Evolutionary conservation across 2,888 invertebrate genomes (phyloP), one percentile per base, ranked within the genome.

Genomic region (Tinea pellionella): DNA sequence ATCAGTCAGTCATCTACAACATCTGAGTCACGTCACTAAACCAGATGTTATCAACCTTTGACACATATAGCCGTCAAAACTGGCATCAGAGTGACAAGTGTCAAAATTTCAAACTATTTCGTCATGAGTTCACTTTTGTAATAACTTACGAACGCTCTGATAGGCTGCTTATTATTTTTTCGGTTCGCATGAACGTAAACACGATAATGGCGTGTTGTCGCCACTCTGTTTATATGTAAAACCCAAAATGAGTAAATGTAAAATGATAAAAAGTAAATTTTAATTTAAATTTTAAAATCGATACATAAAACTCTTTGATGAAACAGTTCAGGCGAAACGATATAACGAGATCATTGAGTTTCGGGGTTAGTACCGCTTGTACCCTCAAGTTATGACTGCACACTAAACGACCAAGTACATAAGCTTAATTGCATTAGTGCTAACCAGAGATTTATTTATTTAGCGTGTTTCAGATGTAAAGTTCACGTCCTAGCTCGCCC

Each of bases 331-430:
- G 24, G 19, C 53, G 53, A 53, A 53, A 53, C 24, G 53, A 3
- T 53, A 53, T 53, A 53, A 53, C 24, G 53, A 53, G 53, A 53
- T 53, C 53, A 53, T 53, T 53, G 53, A 53, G 24, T 53, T 24
- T 16, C 13, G n/a, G 47, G 47, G 47, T 47, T 47, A 15, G 47
- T 47, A n/a, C 9, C 41, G 6, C 6, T 24, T 24, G 6, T 6
- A 24, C 24, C 2, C 6, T 24, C 6, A 24, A 24, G 6, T 24
- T 24, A 3, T 24, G 24, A 24, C 24, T 3, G 24, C 3, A 24
- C 24, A 24, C 24, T 24, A 24, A 24, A 2, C 24, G 24, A 24
- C 2, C 6, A 24, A 24, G 6, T 24, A 24, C 24, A 24, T 24
- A 24, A 24, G 6, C 6, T 24, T 6, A 24, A 24, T 3, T n/a